Base-by-base conservation (phyloP, 2,113 vertebrate species). In the Actinemys pallida region DNA sequence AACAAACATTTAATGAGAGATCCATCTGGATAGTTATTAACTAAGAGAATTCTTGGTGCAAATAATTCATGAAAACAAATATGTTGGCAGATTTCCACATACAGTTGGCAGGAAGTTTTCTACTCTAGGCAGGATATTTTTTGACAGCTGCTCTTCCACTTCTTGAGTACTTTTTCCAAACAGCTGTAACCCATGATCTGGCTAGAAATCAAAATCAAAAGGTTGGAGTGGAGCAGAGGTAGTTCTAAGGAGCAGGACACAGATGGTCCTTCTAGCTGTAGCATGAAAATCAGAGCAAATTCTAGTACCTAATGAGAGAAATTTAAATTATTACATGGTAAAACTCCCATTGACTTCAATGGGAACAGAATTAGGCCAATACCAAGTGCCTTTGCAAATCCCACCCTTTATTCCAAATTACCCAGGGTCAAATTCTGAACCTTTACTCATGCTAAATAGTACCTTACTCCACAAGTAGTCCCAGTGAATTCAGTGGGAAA, bases 101-200 rank as follows among this genome's bases (percentile, higher is more conserved):
- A 56, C 29, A 54, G 56, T 25, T 22, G 35, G 39, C n/a, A 52
- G 72, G 50, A 12, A 2, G 7, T 50, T 83, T 59, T 50, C 17
- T 20, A 2, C 17, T 13, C 10, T 47, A 57, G 49, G 88, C 42
- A 78, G 50, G 42, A 78, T 42, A 50, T 85, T 56, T 84, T 45
- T 85, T 82, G 7, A 69, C 47, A 45, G 22, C n/a, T 11, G 10
- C 27, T 45, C 35, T 0, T 0, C 13, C 45, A 1, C 2, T 11
- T 39, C 8, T 59, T 69, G 35, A 69, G 8, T 69, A n/a, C 35
- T 69, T 69, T 19, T n/a, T 69, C 65, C 35, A 20, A 69, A 27
- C 59, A 84, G 25, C 53, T 1, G 3, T 1, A 4, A 16, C 20
- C 24, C 19, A 47, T 16, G 49, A 27, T 0, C 10, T 76, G 42